A percentile compares a stretch with the other conserved stretches of the same genome.
These are phyloP conservation scores for Hymenopus coronatus DNA, from an alignment of 2,888 invertebrate genomes.

Conservation along the genomic window DNA sequence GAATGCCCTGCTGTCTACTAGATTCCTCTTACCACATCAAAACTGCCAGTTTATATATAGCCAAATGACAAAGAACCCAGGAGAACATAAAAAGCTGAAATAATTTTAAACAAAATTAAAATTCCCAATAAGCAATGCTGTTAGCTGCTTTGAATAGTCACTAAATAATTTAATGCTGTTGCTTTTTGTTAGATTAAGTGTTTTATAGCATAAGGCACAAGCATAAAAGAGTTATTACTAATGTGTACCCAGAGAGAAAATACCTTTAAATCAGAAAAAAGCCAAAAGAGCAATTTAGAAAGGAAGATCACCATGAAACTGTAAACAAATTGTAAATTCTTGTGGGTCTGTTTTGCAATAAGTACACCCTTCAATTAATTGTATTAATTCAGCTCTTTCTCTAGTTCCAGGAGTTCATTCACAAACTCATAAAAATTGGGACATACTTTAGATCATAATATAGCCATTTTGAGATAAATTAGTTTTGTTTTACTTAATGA, in stretches of 20 bases:
- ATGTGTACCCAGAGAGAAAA: neutral
- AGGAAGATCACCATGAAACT: too few species aligned
- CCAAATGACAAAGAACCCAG: neutral
- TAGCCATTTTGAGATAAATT: too few species aligned
- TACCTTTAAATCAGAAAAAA: neutral
- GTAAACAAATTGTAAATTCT: too few species aligned
- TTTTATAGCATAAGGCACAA: neutral
- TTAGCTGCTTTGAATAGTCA: neutral
- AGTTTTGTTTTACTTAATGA: too few species aligned
- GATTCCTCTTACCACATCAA: neutral
- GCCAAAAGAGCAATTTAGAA: too few species aligned
- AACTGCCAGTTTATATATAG: neutral
- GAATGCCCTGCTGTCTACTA: neutral
- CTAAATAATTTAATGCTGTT: neutral
- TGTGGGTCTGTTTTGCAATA: too few species aligned
- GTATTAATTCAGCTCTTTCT: too few species aligned
- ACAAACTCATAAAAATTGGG: too few species aligned
- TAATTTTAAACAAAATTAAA: neutral
- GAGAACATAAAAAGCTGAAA: neutral
- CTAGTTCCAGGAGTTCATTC: too few species aligned
- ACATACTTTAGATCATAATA: too few species aligned
- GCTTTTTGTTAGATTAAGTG: neutral
- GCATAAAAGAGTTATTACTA: neutral
- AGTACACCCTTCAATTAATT: too few species aligned
- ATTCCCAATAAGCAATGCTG: neutral